phyloP scores from a whole-genome alignment of 64 coral and sea anemone species.

The Catalaphyllia jardinei region DNA sequence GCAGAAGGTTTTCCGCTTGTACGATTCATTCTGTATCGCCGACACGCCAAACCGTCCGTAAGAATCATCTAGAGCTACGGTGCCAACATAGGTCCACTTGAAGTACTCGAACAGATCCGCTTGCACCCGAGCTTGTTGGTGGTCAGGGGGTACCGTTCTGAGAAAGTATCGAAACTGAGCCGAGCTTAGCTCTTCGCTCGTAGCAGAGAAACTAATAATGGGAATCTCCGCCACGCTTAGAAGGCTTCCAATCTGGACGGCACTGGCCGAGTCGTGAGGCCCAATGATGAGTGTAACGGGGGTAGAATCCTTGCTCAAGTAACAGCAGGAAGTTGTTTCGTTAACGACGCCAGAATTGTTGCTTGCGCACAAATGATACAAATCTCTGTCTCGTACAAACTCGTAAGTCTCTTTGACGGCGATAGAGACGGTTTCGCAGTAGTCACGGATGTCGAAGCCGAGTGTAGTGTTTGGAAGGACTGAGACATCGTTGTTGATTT shows the following conservation, averaged over 20 bases:
- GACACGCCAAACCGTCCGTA: constrained; percentile 34
- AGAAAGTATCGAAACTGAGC: constrained; percentile 6
- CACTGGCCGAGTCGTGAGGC: constrained; percentile 30
- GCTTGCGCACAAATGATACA: not conserved
- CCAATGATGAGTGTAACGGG: constrained; percentile 14
- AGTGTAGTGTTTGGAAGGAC: constrained; percentile 41
- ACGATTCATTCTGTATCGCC: constrained; percentile 30
- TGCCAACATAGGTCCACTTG: constrained; percentile 29
- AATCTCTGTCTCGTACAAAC: not conserved
- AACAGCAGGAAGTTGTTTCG: constrained; percentile 6
- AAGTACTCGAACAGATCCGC: constrained; percentile 45
- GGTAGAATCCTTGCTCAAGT: not conserved
- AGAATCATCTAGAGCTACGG: constrained; percentile 29
- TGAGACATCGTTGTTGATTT: constrained; percentile 52
- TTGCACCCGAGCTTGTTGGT: constrained; percentile 15
- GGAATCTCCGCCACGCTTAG: constrained; percentile 1
- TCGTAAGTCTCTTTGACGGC: constrained; percentile 42
- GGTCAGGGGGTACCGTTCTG: constrained; percentile 41
- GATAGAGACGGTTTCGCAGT: constrained; percentile 20
- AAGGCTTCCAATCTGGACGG: constrained; percentile 26
- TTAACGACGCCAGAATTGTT: not conserved
- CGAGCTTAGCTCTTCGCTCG: constrained; percentile 45
- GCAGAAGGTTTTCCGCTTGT: constrained; percentile 35
- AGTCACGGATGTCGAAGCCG: constrained; percentile 42
- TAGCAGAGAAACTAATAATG: constrained; percentile 28